Conservation (phyloP, 2,797 vertebrate genomes). For the Antrozous pallidus region DNA sequence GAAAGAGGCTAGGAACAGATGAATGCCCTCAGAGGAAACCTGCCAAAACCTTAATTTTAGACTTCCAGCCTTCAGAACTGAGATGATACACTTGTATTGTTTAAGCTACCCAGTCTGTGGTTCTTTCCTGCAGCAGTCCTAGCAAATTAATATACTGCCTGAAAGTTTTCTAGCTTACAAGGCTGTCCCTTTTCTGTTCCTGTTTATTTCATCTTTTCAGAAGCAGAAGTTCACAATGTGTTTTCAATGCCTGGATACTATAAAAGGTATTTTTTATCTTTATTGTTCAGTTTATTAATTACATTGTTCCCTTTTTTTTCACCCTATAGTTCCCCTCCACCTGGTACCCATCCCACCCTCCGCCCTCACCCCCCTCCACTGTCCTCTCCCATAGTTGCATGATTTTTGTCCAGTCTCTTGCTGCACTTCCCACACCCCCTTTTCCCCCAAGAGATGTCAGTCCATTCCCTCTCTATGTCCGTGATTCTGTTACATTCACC, state of each 20-base stretch:
- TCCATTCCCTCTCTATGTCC: no score
- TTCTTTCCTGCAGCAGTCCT: background rate
- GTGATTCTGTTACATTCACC: no score
- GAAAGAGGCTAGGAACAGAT: background rate
- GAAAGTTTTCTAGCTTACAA: background rate
- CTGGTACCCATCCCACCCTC: no score
- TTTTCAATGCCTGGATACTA: conserved; percentile 15
- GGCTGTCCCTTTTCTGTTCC: background rate
- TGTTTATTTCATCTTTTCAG: background rate
- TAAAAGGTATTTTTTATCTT: background rate
- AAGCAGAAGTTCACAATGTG: background rate
- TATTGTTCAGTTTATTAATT: no score
- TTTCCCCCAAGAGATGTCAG: no score
- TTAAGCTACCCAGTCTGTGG: background rate
- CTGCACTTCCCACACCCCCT: no score
- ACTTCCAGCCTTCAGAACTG: background rate
- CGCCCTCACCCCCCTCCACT: no score
- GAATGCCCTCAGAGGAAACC: background rate
- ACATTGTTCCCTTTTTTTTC: no score
- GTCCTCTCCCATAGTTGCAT: no score
- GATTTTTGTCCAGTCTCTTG: no score
- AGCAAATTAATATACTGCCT: background rate
- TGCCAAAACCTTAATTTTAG: background rate
- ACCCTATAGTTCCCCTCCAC: no score
- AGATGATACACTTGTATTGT: background rate